Percentiles rank a stretch among this genome's conserved stretches.
These are phyloP conservation scores for Syritta pipiens DNA, from an alignment of 2,888 invertebrate species.

Conservation along the genomic window DNA sequence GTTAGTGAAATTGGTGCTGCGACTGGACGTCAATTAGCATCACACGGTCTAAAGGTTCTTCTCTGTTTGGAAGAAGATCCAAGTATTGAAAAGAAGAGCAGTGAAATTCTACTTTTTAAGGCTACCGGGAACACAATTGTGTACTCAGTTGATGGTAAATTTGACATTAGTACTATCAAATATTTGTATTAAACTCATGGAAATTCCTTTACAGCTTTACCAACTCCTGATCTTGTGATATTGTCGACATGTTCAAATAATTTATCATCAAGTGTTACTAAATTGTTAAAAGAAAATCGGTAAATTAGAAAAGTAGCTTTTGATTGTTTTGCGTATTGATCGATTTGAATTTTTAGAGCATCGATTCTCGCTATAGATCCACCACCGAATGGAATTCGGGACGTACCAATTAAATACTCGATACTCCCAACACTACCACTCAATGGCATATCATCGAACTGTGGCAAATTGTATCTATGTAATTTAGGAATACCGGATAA, in stretches of 20 bases:
- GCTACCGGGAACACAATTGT: constrained; percentile 83
- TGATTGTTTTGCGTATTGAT: too few species aligned
- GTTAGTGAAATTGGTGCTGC: constrained; percentile 85
- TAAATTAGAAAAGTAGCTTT: constrained; percentile 46
- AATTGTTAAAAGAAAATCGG: constrained; percentile 85
- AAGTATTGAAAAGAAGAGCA: constrained; percentile 80
- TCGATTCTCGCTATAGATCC: constrained; percentile 89
- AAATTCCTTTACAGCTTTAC: constrained; percentile 76
- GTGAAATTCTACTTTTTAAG: constrained; percentile 84
- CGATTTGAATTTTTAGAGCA: constrained; percentile 79
- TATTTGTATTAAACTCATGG: background rate
- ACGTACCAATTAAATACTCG: constrained; percentile 83
- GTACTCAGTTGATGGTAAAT: constrained; percentile 79
- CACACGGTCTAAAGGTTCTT: constrained; percentile 88
- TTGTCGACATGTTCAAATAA: constrained; percentile 76
- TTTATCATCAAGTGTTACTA: constrained; percentile 81
- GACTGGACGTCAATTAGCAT: constrained; percentile 88
- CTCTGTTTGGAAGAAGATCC: constrained; percentile 81
- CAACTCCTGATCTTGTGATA: constrained; percentile 79
- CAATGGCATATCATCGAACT: constrained; percentile 81
- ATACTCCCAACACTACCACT: constrained; percentile 87
- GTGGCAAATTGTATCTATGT: constrained; percentile 90
- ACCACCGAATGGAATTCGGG: constrained; percentile 84
- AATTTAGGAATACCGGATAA: constrained; percentile 90
- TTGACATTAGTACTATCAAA: constrained; percentile 1